Evolutionary conservation across 1,140 invertebrate genomes (phyloP).

Genomic region (Pentalonia nigronervosa): DNA sequence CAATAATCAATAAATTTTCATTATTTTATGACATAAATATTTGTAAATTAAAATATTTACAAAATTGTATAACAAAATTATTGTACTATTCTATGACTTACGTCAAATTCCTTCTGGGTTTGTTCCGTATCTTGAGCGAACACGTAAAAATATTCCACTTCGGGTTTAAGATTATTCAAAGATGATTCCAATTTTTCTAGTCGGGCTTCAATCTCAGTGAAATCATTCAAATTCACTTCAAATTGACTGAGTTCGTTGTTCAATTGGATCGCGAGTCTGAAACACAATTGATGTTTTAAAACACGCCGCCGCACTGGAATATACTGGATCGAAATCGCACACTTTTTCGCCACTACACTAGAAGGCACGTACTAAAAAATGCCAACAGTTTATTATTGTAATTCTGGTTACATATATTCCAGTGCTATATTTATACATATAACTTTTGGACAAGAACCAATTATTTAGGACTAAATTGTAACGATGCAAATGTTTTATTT

Average conservation of each 20-base stretch:
- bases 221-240: conserved; percentile 59
- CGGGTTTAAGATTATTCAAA: conserved; percentile 70
- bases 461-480: conserved; percentile 40
- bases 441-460: conserved; percentile 33
- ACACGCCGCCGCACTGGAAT: neutral
- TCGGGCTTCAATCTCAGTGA: conserved; percentile 69
- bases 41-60: neutral
- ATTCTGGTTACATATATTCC: conserved; percentile 49
- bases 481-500: conserved; percentile 49
- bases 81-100: conserved; percentile 48
- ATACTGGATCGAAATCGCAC: neutral
- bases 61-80: neutral
- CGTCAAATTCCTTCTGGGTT: conserved; percentile 61
- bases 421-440: conserved; percentile 52
- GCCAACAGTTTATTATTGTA: conserved; percentile 39
- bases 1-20: neutral
- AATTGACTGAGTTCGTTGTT: conserved; percentile 67
- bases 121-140: conserved; percentile 67
- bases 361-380: conserved; percentile 38
- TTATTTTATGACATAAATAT: neutral
- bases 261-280: conserved; percentile 67
- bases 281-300: conserved; percentile 58
- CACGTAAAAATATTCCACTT: conserved; percentile 75
- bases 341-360: neutral
- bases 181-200: conserved; percentile 72